Percentiles rank a stretch among this genome's conserved stretches.
phyloP scores from a whole-genome alignment of 2,888 invertebrate species.

The Mechanitis messenoides region DNA sequence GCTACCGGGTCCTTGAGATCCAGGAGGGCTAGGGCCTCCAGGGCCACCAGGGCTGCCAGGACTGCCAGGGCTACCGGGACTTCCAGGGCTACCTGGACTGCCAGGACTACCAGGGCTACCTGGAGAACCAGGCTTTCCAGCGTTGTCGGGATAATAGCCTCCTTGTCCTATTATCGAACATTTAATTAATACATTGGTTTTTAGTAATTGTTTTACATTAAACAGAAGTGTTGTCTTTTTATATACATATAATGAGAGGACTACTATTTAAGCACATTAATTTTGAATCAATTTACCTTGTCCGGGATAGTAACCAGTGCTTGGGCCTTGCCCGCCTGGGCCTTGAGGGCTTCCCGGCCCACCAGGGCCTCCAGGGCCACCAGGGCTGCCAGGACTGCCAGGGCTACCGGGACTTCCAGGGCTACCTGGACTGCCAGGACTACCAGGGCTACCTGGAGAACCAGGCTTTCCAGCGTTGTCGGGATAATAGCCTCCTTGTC shows the following conservation, averaged over 20 bases:
- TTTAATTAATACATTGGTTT: too few relatives aligned
- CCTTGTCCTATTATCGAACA: slow-evolving; percentile 19
- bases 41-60: slow-evolving; percentile 31
- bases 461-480: slow-evolving; percentile 19
- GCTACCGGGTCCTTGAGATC: slow-evolving; percentile 5
- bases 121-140: slow-evolving; percentile 8
- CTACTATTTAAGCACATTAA: too few relatives aligned
- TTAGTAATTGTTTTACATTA: too few relatives aligned
- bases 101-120: slow-evolving; percentile 27
- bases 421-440: slow-evolving; percentile 33
- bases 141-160: slow-evolving; percentile 57
- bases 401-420: slow-evolving; percentile 33
- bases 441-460: slow-evolving; percentile 30
- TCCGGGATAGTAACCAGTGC: slow-evolving; percentile 21
- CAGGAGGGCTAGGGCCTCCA: slow-evolving; percentile 32
- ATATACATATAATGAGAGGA: too few relatives aligned
- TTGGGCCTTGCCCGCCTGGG: slow-evolving; percentile 31
- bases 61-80: slow-evolving; percentile 27
- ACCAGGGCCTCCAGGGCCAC: slow-evolving; percentile 25
- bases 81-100: slow-evolving; percentile 11
- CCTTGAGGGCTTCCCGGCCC: slow-evolving; percentile 37
- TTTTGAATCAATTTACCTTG: slow-evolving; percentile 3
- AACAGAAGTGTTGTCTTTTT: too few relatives aligned
- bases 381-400: slow-evolving; percentile 35
- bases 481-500: slow-evolving; percentile 56